Conservation (phyloP, 2,113 vertebrate genomes). For the Triplophysa tibetana region DNA sequence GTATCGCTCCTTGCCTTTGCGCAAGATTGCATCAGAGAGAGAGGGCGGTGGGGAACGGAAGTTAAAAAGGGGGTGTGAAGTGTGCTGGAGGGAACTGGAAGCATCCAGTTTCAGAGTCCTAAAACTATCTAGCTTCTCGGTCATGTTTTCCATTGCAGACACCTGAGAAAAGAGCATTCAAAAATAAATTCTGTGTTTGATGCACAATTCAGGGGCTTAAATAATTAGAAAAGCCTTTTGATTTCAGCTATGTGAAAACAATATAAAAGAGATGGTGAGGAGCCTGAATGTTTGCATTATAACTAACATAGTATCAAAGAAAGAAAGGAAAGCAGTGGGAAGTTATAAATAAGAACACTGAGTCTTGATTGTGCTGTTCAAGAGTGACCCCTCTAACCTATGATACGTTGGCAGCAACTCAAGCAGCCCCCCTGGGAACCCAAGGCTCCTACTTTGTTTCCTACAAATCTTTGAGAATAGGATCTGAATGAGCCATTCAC, state of each 20-base stretch:
- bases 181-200: constrained; percentile 22
- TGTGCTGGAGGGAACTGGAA: constrained; percentile 86
- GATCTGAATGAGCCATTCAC: constrained; percentile 70
- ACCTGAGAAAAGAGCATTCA: constrained; percentile 74
- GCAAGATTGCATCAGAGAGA: constrained; percentile 94
- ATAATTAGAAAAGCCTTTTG: constrained; percentile 1
- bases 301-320: constrained; percentile 41
- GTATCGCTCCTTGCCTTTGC: constrained; percentile 98
- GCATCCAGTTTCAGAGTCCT: constrained; percentile 89
- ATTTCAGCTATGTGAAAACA: constrained; percentile 31
- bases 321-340: constrained; percentile 74
- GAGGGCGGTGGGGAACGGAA: constrained; percentile 94
- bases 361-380: constrained; percentile 78
- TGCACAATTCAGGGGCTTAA: constrained; percentile 7
- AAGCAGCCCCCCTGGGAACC: constrained; percentile 61
- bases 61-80: constrained; percentile 93
- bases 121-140: constrained; percentile 95
- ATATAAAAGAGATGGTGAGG: constrained; percentile 29
- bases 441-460: constrained; percentile 66
- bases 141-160: constrained; percentile 99
- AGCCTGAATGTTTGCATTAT: constrained; percentile 45
- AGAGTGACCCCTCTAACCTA: constrained; percentile 79
- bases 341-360: constrained; percentile 79
- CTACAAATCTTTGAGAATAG: constrained; percentile 57
- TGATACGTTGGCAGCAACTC: constrained; percentile 80